Evolutionary conservation across 2,888 invertebrate genomes (phyloP), one percentile per base, ranked within the genome.

Genomic region (Zygogramma bicolorata): DNA sequence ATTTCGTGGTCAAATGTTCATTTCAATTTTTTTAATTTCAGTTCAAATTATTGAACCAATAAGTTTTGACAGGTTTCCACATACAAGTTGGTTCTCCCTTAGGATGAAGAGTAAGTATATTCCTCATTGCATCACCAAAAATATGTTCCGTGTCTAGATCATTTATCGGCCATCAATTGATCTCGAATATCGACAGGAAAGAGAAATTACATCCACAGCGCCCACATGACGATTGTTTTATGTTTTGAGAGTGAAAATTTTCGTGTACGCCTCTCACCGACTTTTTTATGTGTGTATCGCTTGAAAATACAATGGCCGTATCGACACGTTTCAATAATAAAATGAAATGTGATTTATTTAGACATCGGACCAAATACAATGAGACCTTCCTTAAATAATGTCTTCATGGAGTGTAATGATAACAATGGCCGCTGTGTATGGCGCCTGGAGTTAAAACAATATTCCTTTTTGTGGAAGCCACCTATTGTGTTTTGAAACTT

Each of bases 141-240:
- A n/a, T n/a, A n/a, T 61, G 38, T 27, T 7, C n/a, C 22, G 4
- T 38, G 13, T n/a, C n/a, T 10, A 31, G 40, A 61, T 38, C n/a
- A 34, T 38, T 38, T n/a, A 38, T n/a, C 10, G 34, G 42, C 15
- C 42, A 40, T 34, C 40, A 46, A 42, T 29, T 18, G 29, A 63
- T 46, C 29, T 46, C 29, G 31, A 68, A 71, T 65, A 68, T 65
- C 25, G 60, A 10, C 27, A 59, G 20, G n/a, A 59, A 71, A 68
- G 71, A 63, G 65, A 71, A 71, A 71, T 57, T 73, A 66, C 69
- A 69, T 66, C 57, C 65, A 60, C 22, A 59, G 22, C 72, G 69
- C 69, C 72, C 46, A 69, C 72, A 27, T 61, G 10, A 60, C 58
- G 42, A 73, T 69, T 72, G 68, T 69, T 72, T 68, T 42, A 60